Base-by-base conservation (phyloP, 2,113 vertebrate species). In the Cebus imitator region DNA sequence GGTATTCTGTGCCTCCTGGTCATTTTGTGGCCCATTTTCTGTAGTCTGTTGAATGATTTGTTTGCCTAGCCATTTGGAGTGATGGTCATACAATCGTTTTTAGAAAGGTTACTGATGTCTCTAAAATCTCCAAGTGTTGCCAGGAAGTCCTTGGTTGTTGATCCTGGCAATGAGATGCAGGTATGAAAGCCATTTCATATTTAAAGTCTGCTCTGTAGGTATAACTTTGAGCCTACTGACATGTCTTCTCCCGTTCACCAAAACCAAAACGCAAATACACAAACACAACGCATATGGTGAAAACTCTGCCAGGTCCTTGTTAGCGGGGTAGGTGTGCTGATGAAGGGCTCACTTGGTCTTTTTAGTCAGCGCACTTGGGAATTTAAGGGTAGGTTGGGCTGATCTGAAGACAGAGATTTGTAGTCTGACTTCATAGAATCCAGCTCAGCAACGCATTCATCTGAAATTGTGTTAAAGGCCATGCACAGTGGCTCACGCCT, bases 31-130 rank as follows among this genome's bases (percentile, higher is more conserved):
- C 95, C 70, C 43, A 16, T 0, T 97, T 97, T 96, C 72, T 97
- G 92, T 93, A 93, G 95, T 95, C 96, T 97, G 91, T 76, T 89
- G 72, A 98, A 81, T 96, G 97, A 98, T 80, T 92, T 57, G 92
- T 97, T 98, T 96, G 81, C 96, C 48, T 98, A 94, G 95, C 79
- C 57, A 95, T 96, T 93, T 94, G 97, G 90, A 96, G 76, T 91
- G 90, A 98, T 98, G 96, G 95, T 96, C 97, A 98, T 97, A 97
- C 70, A 97, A 64, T 97, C 93, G 55, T 96, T 98, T 98, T 98
- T 98, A 93, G 96, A 96, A 98, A 97, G 94, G 95, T 96, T 97
- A 97, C 91, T 96, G 86, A 92, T 96, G 96, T 96, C 91, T 96
- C 97, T 94, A 20, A 96, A 97, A 97, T 98, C 97, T 97, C 96